These are phyloP conservation scores for Petromus typicus DNA, from an alignment of 2,113 vertebrate genomes.

Conservation along the genomic window DNA sequence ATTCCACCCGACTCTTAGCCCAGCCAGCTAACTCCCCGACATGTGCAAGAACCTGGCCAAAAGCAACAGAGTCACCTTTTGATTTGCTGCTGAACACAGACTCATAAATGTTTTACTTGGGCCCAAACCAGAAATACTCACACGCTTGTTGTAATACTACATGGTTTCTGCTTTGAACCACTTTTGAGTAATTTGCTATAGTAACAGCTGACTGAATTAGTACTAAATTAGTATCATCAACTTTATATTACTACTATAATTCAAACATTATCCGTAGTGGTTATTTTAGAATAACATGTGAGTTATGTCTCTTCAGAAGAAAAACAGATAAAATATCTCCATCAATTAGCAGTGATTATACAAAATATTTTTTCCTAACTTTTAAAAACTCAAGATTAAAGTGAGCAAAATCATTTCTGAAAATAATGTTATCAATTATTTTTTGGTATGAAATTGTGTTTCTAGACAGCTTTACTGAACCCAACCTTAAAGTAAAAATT, in stretches of 20 bases:
- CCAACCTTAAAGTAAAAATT: background rate
- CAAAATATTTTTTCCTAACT: background rate
- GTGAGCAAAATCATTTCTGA: constrained; percentile 18
- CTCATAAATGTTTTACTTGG: too few relatives aligned
- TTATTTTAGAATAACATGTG: background rate
- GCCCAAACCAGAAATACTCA: too few relatives aligned
- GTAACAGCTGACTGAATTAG: too few relatives aligned
- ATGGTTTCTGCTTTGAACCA: too few relatives aligned
- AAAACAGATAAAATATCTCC: background rate
- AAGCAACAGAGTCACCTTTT: too few relatives aligned
- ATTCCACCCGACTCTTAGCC: too few relatives aligned
- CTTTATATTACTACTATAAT: background rate
- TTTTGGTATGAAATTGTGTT: constrained; percentile 39
- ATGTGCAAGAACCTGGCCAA: too few relatives aligned
- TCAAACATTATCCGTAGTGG: background rate
- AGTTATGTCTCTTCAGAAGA: background rate
- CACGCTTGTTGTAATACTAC: too few relatives aligned
- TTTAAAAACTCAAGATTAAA: constrained; percentile 27
- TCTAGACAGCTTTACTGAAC: constrained; percentile 5
- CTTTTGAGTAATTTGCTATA: too few relatives aligned
- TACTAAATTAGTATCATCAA: background rate
- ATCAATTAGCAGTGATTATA: constrained; percentile 2
- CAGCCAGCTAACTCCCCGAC: too few relatives aligned
- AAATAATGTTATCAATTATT: constrained; percentile 11
- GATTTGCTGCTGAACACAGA: too few relatives aligned